phyloP scores from a whole-genome alignment of 2,113 vertebrate genomes.

The Pelusios castaneus region DNA sequence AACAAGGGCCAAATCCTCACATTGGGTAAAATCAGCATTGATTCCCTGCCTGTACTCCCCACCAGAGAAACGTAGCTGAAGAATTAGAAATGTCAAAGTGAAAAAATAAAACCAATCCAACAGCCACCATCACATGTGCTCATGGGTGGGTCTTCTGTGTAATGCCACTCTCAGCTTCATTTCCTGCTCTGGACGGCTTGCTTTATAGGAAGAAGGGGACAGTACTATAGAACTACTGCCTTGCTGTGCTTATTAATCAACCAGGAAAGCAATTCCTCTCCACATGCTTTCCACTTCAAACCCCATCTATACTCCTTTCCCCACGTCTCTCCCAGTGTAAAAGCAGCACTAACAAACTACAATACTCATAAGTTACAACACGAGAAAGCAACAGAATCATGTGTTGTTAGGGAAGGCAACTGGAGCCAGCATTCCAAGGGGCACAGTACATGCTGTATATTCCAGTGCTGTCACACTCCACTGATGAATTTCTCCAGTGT shows the following conservation, averaged over 20 bases:
- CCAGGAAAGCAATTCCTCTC: background rate
- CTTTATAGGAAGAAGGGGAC: background rate
- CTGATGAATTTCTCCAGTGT: conserved; percentile 61
- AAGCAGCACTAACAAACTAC: conserved; percentile 1
- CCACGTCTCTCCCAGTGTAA: background rate
- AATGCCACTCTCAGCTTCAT: background rate
- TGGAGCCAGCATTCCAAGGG: conserved; percentile 48
- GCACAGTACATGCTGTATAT: conserved; percentile 67
- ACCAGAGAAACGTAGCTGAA: background rate
- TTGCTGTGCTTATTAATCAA: background rate
- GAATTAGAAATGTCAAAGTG: background rate
- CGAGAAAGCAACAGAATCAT: conserved; percentile 38
- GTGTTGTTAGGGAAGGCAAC: conserved; percentile 26
- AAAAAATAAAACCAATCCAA: background rate
- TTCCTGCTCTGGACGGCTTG: background rate
- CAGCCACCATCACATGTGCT: background rate
- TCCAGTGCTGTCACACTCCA: background rate
- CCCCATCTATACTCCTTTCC: background rate
- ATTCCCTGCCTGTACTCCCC: background rate
- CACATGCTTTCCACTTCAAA: background rate
- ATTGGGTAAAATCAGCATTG: background rate
- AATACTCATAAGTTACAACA: background rate
- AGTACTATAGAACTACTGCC: background rate
- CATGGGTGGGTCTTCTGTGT: background rate
- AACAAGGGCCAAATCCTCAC: background rate